Evolutionary conservation across 2,113 vertebrate species (phyloP).

Genomic region (Anser cygnoides): DNA sequence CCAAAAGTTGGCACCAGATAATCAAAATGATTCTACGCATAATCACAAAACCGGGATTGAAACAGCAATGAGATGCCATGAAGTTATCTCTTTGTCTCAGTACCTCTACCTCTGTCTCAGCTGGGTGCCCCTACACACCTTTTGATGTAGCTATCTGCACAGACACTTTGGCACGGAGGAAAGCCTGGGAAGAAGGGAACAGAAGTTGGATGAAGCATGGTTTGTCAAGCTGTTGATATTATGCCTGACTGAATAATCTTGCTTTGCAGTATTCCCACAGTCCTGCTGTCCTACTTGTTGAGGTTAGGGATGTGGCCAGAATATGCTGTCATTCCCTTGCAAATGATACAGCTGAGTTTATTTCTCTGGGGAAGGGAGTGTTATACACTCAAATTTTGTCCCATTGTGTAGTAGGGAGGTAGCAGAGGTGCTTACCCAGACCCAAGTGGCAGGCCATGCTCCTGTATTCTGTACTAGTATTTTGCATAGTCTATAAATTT

Average conservation of each 20-base stretch:
- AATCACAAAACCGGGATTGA: background rate
- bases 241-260: background rate
- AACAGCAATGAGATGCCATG: background rate
- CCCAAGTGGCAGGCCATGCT: background rate
- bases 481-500: background rate
- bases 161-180: background rate
- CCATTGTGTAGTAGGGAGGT: background rate
- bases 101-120: background rate
- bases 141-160: background rate
- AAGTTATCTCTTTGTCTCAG: background rate
- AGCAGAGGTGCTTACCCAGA: background rate
- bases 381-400: background rate
- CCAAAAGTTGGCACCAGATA: background rate
- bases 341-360: background rate
- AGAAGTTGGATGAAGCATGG: background rate
- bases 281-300: background rate
- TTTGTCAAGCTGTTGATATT: background rate
- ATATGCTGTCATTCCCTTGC: accelerated
- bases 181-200: background rate
- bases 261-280: background rate
- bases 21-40: background rate
- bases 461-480: background rate
- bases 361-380: background rate
- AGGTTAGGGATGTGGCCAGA: background rate
- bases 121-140: background rate